Evolutionary conservation across 2,888 invertebrate genomes (phyloP).

Genomic region (Tetragnatha montana): DNA sequence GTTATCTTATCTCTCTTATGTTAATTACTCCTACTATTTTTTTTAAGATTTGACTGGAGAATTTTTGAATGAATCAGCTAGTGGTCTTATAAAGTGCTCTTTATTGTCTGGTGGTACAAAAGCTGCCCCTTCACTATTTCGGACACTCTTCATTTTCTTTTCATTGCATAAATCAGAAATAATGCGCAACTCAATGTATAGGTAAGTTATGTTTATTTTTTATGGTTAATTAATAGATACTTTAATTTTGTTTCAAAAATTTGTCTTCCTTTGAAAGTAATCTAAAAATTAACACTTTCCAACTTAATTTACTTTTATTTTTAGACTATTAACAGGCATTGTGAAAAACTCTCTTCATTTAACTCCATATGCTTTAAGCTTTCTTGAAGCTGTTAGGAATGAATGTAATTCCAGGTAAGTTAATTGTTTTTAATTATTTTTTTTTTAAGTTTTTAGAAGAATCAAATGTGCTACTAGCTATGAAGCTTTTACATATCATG

Average conservation of each 20-base stretch:
- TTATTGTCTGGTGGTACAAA: slow-evolving; percentile 47
- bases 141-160: slow-evolving; percentile 53
- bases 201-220: slow-evolving; percentile 9
- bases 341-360: slow-evolving; percentile 62
- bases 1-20: neutral
- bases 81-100: slow-evolving; percentile 58
- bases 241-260: neutral
- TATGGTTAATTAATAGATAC: neutral
- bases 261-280: neutral
- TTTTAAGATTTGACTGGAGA: slow-evolving; percentile 38
- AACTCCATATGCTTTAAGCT: slow-evolving; percentile 52
- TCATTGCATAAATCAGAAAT: slow-evolving; percentile 23
- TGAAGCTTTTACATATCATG: too few relatives aligned
- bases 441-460: neutral
- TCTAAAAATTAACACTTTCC: too few relatives aligned
- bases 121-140: slow-evolving; percentile 54
- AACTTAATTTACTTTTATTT: neutral
- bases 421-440: neutral
- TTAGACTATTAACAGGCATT: slow-evolving; percentile 42
- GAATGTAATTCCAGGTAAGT: slow-evolving; percentile 52
- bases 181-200: slow-evolving; percentile 43
- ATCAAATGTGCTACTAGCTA: too few relatives aligned
- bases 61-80: slow-evolving; percentile 51
- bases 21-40: neutral
- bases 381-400: slow-evolving; percentile 32